Percentiles rank a stretch among this genome's conserved stretches.
Conservation (phyloP, 2,888 invertebrate species). For the Andrena camellia region DNA sequence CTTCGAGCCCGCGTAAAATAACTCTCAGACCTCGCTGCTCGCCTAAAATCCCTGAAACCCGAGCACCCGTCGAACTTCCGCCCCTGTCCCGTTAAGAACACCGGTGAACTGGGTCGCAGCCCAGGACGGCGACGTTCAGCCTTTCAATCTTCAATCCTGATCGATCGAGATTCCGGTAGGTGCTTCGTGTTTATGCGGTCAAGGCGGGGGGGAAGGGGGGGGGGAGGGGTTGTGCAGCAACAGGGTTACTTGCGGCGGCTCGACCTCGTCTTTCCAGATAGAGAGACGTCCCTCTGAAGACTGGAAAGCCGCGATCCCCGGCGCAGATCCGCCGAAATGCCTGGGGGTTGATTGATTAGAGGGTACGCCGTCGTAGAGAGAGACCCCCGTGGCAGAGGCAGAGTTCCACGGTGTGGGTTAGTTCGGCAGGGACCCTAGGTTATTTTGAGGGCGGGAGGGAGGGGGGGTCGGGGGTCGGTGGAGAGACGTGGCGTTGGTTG, state of each 20-base stretch:
- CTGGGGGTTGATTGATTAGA: slow-evolving; percentile 85
- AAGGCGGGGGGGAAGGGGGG: slow-evolving; percentile 19
- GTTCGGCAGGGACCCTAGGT: slow-evolving; percentile 82
- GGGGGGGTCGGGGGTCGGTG: slow-evolving; percentile 66
- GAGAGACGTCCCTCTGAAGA: slow-evolving; percentile 73
- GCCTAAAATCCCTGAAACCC: neutral
- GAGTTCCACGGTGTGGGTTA: slow-evolving; percentile 81
- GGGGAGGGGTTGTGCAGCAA: slow-evolving; percentile 59
- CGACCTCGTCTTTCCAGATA: slow-evolving; percentile 72
- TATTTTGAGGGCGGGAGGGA: slow-evolving; percentile 71
- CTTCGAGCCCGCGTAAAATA: neutral
- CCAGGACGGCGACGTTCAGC: slow-evolving; percentile 30
- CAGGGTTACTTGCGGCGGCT: slow-evolving; percentile 65
- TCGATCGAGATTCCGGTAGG: slow-evolving; percentile 66
- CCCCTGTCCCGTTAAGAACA: slow-evolving; percentile 16
- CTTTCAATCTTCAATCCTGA: slow-evolving; percentile 67
- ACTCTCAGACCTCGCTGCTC: neutral
- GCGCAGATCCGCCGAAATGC: slow-evolving; percentile 78
- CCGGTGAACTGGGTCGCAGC: slow-evolving; percentile 59
- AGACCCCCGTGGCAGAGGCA: slow-evolving; percentile 68
- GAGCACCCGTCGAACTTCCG: neutral
- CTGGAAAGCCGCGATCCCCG: slow-evolving; percentile 75
- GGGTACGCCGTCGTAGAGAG: slow-evolving; percentile 79
- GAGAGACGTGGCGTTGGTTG: slow-evolving; percentile 62
- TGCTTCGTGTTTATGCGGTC: slow-evolving; percentile 54